These are phyloP conservation scores for Psammodynastes pulverulentus DNA, from an alignment of 2,113 vertebrate genomes.

Conservation along the genomic window DNA sequence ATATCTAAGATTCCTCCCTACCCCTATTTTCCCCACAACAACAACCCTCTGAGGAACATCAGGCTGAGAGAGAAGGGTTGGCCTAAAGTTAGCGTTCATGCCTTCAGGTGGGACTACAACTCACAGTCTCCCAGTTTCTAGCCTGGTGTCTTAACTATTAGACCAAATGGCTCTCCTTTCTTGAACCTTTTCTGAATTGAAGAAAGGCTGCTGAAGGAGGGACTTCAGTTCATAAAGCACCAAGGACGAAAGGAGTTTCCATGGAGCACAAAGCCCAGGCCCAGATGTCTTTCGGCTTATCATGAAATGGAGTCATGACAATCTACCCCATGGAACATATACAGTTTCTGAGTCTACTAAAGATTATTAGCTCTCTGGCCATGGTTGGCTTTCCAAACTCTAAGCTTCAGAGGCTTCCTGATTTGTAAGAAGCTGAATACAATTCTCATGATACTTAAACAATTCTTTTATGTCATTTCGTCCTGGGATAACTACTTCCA, in stretches of 20 bases:
- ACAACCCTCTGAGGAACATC: too few relatives aligned
- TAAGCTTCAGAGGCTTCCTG: background rate
- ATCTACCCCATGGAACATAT: background rate
- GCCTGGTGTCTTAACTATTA: background rate
- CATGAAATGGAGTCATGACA: background rate
- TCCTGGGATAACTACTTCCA: background rate
- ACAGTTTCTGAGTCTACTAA: background rate
- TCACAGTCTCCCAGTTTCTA: too few relatives aligned
- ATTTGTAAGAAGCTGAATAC: slow-evolving; percentile 16
- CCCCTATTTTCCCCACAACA: too few relatives aligned
- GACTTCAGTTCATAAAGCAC: background rate
- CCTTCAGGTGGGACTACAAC: too few relatives aligned
- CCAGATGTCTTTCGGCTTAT: background rate
- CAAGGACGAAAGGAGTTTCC: background rate
- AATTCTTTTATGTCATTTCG: background rate
- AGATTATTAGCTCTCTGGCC: background rate
- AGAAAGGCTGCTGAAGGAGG: background rate
- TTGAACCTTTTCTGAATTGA: background rate
- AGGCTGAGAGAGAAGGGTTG: too few relatives aligned
- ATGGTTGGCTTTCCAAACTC: background rate
- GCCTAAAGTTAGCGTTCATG: too few relatives aligned
- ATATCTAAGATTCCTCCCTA: too few relatives aligned
- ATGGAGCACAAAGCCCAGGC: background rate
- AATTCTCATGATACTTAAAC: slow-evolving; percentile 41
- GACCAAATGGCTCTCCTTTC: background rate